Evolutionary conservation across 2,113 vertebrate genomes (phyloP), one percentile per base, ranked within the genome.

Genomic region (Acanthisitta chloris): DNA sequence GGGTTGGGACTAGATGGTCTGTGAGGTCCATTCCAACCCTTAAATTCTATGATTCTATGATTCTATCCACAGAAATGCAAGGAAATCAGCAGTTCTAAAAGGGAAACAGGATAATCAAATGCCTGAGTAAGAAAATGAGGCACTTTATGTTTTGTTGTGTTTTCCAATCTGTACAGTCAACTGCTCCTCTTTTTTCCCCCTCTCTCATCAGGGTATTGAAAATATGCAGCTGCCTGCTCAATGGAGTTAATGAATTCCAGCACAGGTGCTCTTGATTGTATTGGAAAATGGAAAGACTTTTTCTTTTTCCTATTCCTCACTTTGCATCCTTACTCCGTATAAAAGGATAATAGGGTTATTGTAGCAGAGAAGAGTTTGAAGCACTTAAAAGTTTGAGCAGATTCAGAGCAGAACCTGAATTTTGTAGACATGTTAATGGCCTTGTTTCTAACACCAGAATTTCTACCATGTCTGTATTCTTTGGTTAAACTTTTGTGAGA

Each of bases 221-320:
- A 76, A 94, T 89, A 70, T 42, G 69, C 86, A 95, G 64, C 66
- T 92, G 64, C 70, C 82, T 90, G 26, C 61, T 86, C 81, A 91
- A 26, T 77, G 17, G 59, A 92, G 48, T 57, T 40, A 91, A 93
- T 92, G 57, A 91, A 95, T 97, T 92, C 59, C 52, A 85, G 46
- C 38, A 88, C 66, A 86, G 91, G 76, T 96, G 65, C 40, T 92
- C 38, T 59, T 74, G 34, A 79, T 81, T 86, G 33, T 77, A 88
- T 45, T 84, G 52, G 13, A 51, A 46, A 90, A 94, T 77, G 4
- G 21, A 92, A 72, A 42, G 12, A 3, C 12, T 51, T 67, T 87
- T 57, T 42, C 43, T 76, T 74, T 49, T 24, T 43, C 23, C 76
- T 26, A 7, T 58, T 43, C n/a, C 19, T 67, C 28, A 59, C 73